These are phyloP conservation scores for Atethmia centrago DNA, from an alignment of 2,888 invertebrate species.

Conservation along the genomic window DNA sequence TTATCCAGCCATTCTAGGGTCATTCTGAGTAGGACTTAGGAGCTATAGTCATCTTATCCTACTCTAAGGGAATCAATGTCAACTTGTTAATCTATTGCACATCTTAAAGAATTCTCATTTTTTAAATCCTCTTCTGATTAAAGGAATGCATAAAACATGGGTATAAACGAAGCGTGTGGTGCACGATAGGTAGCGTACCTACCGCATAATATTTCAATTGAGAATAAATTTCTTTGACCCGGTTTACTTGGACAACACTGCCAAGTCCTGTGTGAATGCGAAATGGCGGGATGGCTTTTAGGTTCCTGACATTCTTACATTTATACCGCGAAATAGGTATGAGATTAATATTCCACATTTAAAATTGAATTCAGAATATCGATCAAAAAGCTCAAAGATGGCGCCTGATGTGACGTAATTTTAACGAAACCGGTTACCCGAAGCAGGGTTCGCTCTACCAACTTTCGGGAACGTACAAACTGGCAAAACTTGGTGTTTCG, in stretches of 20 bases:
- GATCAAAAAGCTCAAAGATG: constrained; percentile 44
- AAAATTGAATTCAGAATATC: constrained; percentile 60
- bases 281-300: constrained; percentile 29
- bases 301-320: constrained; percentile 35
- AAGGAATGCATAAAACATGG: neutral
- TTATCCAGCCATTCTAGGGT: constrained; percentile 9
- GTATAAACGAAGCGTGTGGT: neutral
- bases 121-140: neutral
- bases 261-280: constrained; percentile 35
- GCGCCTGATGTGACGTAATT: constrained; percentile 41
- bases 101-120: constrained; percentile 7
- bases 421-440: constrained; percentile 14
- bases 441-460: constrained; percentile 11
- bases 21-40: neutral
- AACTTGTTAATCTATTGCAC: neutral
- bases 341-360: constrained; percentile 42
- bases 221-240: constrained; percentile 34
- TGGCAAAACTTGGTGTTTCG: constrained; percentile 12
- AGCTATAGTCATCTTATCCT: neutral
- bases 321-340: constrained; percentile 41
- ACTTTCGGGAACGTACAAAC: constrained; percentile 33
- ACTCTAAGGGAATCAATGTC: neutral
- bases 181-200: constrained; percentile 31
- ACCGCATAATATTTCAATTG: constrained; percentile 48
- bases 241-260: constrained; percentile 39